Base-by-base conservation (phyloP, 37 sponge, comb jelly and placozoan species). In the Amphimedon queenslandica region DNA sequence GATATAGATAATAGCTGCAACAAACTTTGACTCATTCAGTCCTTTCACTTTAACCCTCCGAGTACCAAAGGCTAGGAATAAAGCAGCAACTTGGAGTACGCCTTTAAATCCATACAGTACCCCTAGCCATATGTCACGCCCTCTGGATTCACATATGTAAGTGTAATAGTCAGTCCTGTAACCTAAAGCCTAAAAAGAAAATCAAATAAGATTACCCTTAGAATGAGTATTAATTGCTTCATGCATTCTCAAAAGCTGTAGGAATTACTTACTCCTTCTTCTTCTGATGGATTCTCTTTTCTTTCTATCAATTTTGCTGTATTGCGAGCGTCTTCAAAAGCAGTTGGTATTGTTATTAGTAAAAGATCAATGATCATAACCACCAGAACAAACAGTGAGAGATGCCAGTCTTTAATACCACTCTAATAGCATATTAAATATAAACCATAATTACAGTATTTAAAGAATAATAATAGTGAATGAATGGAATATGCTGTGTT, bases 1-100 rank as follows among this genome's bases (percentile, higher is more conserved):
- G 65, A 83, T 70, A 28, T 83, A 83, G 40, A 83, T 71, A 1
- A 57, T 37, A 39, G 77, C 83, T 34, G 77, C 83, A 13, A 83
- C 69, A 33, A 51, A 83, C 42, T 61, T 75, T 27, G 83, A 58
- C 34, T 83, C 83, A 34, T 83, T 40, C 27, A 83, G 71, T 31
- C 83, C 83, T 41, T 83, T 83, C 37, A 83, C 77, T 47, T 75
- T 83, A 0, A 83, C 83, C 70, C 76, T 83, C 18, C 83, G 76
- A 23, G 75, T 83, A 21, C 76, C 65, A 75, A 83, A 83, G 25
- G 83, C 71, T 4, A 83, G 38, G 23, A 83, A 6, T 2, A 83
- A 11, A 13, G 83, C 83, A 36, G 64, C 39, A 8, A 83, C 41
- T 42, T 83, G 83, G 23, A 83, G 61, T 23, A 76, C 1, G 16